Percentiles rank a stretch among this genome's conserved stretches.
Evolutionary conservation across 2,888 invertebrate species (phyloP).

Genomic region (Trichopria drosophilae): DNA sequence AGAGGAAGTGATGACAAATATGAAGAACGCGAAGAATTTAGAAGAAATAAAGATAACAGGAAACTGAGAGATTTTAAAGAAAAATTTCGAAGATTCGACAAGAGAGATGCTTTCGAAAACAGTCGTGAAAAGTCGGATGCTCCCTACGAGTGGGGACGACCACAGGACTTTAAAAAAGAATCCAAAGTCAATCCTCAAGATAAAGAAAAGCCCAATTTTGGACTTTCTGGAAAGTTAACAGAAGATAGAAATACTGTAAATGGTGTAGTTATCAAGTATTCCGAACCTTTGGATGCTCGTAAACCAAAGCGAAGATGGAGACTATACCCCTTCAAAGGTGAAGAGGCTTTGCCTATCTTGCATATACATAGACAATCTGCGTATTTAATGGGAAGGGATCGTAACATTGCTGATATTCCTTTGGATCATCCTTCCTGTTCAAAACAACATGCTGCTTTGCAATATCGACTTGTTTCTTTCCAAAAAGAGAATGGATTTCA

Average conservation of each 20-base stretch:
- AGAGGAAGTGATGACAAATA: too few species aligned
- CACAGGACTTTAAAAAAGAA: slow-evolving; percentile 41
- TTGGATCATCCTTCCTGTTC: slow-evolving; percentile 99
- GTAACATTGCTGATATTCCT: slow-evolving; percentile 92
- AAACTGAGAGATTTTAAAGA: too few species aligned
- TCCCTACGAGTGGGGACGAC: slow-evolving; percentile 52
- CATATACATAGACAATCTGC: slow-evolving; percentile 97
- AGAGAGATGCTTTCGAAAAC: too few species aligned
- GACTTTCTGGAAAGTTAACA: slow-evolving; percentile 89
- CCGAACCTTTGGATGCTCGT: slow-evolving; percentile 93
- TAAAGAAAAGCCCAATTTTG: slow-evolving; percentile 90
- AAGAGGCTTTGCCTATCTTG: slow-evolving; percentile 87
- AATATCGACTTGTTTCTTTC: slow-evolving; percentile 88
- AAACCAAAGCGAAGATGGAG: slow-evolving; percentile 95
- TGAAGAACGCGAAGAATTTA: too few species aligned
- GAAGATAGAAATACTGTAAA: slow-evolving; percentile 95
- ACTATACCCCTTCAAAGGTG: slow-evolving; percentile 93
- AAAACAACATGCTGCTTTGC: slow-evolving; percentile 96
- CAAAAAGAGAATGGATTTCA: slow-evolving; percentile 74
- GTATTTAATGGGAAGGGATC: slow-evolving; percentile 91
- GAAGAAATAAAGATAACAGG: too few species aligned
- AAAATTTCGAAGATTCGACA: too few species aligned
- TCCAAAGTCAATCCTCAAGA: slow-evolving; percentile 58
- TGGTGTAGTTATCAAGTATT: slow-evolving; percentile 96
- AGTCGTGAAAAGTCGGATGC: slow-evolving; percentile 45